Evolutionary conservation across 1,140 invertebrate species (phyloP).

Genomic region (Microplitis demolitor): DNA sequence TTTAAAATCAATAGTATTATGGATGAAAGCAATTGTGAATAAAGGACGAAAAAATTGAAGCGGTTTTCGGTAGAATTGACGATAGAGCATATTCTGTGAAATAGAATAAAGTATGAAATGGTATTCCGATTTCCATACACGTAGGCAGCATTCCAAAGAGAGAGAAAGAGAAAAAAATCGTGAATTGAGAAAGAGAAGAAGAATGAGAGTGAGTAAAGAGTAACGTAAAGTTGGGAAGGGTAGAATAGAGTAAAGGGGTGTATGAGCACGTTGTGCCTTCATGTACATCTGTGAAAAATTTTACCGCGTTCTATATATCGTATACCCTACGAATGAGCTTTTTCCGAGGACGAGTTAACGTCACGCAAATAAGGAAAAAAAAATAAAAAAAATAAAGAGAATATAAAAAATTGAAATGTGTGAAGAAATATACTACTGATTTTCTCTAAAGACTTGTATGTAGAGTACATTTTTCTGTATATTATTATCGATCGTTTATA

Average conservation of each 20-base stretch:
- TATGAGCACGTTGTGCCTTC: not conserved
- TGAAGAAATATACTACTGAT: not conserved
- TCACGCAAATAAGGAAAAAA: no score
- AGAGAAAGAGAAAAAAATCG: not conserved
- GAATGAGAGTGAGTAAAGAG: not conserved
- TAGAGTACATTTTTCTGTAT: not conserved
- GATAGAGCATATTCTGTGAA: slow-evolving; percentile 9
- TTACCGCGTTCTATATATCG: no score
- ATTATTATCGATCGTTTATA: not conserved
- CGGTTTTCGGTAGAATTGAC: slow-evolving; percentile 9
- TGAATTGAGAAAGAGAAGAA: not conserved
- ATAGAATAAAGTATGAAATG: slow-evolving; percentile 26
- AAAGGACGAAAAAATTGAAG: slow-evolving; percentile 3
- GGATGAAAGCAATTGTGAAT: slow-evolving; percentile 1
- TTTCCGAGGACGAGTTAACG: no score
- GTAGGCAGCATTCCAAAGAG: slow-evolving; percentile 19
- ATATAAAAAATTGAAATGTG: no score
- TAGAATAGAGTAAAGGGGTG: not conserved
- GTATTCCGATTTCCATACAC: slow-evolving; percentile 24
- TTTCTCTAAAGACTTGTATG: not conserved
- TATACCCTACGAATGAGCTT: no score
- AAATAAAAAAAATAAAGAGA: no score
- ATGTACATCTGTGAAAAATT: no score
- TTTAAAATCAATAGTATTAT: no score
- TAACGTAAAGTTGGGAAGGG: not conserved